Conservation (phyloP, 2,888 invertebrate species). For the Nowickia ferox region DNA sequence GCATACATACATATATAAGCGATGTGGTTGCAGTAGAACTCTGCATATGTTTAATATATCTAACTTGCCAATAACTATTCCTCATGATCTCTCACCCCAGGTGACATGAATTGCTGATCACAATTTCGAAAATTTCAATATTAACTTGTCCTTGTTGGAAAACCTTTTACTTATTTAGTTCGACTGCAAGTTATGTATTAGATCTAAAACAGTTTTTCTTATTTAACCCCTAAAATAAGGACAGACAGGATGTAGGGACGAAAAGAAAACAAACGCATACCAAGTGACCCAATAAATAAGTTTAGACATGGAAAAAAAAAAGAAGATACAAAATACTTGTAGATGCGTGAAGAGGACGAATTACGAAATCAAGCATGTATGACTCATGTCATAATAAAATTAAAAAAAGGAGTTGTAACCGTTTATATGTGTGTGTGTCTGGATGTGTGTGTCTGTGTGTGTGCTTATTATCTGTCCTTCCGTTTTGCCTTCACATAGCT, state of each 20-base stretch:
- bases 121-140: too few relatives aligned
- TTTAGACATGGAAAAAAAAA: background rate
- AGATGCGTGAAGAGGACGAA: constrained; percentile 27
- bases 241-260: constrained; percentile 33
- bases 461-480: constrained; percentile 24
- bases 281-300: constrained; percentile 60
- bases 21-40: too few relatives aligned
- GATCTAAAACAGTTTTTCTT: constrained; percentile 14
- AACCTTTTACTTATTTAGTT: background rate
- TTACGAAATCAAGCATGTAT: constrained; percentile 37
- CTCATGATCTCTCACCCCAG: too few relatives aligned
- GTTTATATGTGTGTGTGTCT: too few relatives aligned
- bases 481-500: constrained; percentile 12
- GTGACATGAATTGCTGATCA: too few relatives aligned
- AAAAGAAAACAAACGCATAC: constrained; percentile 1
- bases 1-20: too few relatives aligned
- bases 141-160: background rate
- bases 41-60: too few relatives aligned
- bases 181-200: background rate
- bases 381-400: constrained; percentile 40
- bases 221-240: constrained; percentile 44
- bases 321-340: constrained; percentile 18
- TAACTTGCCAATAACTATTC: too few relatives aligned
- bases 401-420: constrained; percentile 20
- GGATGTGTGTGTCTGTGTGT: background rate